phyloP scores from a whole-genome alignment of 2,113 vertebrate genomes.

The Dicerorhinus sumatrensis region DNA sequence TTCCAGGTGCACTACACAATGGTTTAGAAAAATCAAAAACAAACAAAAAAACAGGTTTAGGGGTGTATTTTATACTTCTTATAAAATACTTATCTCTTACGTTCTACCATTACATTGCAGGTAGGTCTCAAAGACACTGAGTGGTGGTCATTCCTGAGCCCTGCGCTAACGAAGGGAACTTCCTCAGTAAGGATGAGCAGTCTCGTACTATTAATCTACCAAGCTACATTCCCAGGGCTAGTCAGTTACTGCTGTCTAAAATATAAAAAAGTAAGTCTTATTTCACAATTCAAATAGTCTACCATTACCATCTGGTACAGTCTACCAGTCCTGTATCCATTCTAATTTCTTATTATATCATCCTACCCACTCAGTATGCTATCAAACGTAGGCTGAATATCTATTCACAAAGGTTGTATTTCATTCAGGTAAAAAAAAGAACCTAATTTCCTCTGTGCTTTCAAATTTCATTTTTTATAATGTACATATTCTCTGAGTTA shows the following conservation, averaged over 20 bases:
- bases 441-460: background rate
- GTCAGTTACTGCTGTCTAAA: background rate
- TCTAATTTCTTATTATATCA: background rate
- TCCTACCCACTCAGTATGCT: background rate
- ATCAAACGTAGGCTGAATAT: background rate
- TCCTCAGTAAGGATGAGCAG: background rate
- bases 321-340: background rate
- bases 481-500: conserved; percentile 2
- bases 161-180: background rate
- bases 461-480: conserved; percentile 7
- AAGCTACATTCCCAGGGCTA: background rate
- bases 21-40: conserved; percentile 55
- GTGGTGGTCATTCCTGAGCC: background rate
- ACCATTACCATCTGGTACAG: background rate
- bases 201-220: background rate
- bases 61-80: background rate
- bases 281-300: background rate
- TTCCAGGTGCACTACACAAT: conserved; percentile 93
- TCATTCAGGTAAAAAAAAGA: background rate
- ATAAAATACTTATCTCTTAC: background rate
- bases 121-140: background rate
- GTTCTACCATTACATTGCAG: background rate
- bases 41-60: conserved; percentile 62
- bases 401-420: background rate
- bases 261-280: background rate